phyloP scores from a whole-genome alignment of 37 sponge, comb jelly and placozoan genomes.

The Aphrocallistes beatrix region DNA sequence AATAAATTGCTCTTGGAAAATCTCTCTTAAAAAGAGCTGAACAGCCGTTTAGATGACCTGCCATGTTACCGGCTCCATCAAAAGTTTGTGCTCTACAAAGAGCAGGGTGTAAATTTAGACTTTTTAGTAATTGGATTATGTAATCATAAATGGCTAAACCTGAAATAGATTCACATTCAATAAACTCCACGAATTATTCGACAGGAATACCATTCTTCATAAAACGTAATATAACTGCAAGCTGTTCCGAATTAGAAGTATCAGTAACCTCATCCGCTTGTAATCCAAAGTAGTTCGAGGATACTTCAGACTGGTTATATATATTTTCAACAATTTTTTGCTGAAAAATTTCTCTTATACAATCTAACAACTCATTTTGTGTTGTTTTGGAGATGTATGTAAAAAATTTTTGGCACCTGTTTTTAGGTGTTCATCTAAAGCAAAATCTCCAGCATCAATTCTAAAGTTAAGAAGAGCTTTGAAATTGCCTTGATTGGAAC shows the following conservation, averaged over 20 bases:
- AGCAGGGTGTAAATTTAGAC: neutral
- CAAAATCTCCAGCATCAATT: conserved; percentile 22
- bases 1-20: conserved; percentile 17
- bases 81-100: conserved; percentile 4
- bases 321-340: neutral
- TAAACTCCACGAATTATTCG: conserved; percentile 20
- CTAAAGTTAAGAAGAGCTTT: conserved; percentile 23
- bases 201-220: conserved; percentile 10
- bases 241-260: conserved; percentile 22
- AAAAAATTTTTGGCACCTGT: conserved; percentile 24
- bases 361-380: conserved; percentile 28
- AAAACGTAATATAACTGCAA: conserved; percentile 22
- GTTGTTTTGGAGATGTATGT: too few relatives aligned
- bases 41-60: conserved; percentile 16
- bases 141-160: conserved; percentile 19
- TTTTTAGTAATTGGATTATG: neutral
- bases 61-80: conserved; percentile 34
- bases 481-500: conserved; percentile 33
- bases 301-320: too few relatives aligned
- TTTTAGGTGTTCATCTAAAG: conserved; percentile 25
- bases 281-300: neutral
- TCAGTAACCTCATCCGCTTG: conserved; percentile 20
- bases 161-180: neutral
- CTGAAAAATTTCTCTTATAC: neutral
- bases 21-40: neutral